Evolutionary conservation across 1,140 invertebrate genomes (phyloP).

Genomic region (Babylonia areolata): DNA sequence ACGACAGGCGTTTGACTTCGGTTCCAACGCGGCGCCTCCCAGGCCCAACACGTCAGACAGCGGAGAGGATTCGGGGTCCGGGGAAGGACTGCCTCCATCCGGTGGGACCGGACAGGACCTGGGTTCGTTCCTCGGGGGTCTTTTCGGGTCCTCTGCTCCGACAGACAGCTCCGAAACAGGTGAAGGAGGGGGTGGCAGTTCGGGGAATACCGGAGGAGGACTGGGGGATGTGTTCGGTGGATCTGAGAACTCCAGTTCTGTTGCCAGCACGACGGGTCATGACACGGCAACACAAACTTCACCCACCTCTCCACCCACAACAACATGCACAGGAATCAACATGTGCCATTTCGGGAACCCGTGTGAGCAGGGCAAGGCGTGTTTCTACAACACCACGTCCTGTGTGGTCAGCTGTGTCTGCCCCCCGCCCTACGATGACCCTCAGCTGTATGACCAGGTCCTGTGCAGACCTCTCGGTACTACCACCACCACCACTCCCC

Average conservation of each 20-base stretch:
- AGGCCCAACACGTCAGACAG: background rate
- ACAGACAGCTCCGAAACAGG: background rate
- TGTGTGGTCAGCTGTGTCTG: background rate
- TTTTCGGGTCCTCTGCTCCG: background rate
- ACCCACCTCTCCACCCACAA: background rate
- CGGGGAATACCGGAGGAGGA: background rate
- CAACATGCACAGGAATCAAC: background rate
- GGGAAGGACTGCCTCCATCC: background rate
- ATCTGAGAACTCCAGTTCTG: background rate
- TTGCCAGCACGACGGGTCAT: background rate
- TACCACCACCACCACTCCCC: background rate
- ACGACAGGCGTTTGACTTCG: slow-evolving; percentile 12
- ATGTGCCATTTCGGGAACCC: background rate
- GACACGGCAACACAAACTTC: too few relatives aligned
- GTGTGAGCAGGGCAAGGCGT: background rate
- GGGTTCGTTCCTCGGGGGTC: too few relatives aligned
- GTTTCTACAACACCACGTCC: background rate
- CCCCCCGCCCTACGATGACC: background rate
- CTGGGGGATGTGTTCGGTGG: background rate
- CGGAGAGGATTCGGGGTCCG: too few relatives aligned
- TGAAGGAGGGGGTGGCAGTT: background rate
- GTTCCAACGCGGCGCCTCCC: background rate
- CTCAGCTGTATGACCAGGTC: background rate
- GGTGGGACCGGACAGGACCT: too few relatives aligned
- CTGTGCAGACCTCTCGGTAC: background rate